These are phyloP conservation scores for Xyliphius kryptos DNA, from an alignment of 2,113 vertebrate species.

Conservation along the genomic window DNA sequence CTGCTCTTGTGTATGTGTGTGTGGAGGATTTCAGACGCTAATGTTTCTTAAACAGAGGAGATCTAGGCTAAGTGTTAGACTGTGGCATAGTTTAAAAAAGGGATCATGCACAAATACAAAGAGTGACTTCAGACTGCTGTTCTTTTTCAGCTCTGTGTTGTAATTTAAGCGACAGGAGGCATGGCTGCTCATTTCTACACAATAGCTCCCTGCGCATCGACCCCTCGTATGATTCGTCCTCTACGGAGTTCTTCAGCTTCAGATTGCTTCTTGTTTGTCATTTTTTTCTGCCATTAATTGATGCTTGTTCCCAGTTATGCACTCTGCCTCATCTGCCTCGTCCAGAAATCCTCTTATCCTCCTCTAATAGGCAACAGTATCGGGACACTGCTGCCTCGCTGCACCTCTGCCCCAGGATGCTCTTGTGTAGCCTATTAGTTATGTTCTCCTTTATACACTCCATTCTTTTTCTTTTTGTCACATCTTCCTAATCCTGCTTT, in stretches of 20 bases:
- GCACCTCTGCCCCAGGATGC: slow-evolving; percentile 62
- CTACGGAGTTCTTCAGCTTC: too few relatives aligned
- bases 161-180: slow-evolving; percentile 25
- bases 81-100: slow-evolving; percentile 48
- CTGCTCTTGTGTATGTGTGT: background rate
- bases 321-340: slow-evolving; percentile 57
- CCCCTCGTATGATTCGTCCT: slow-evolving; percentile 5
- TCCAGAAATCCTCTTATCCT: slow-evolving; percentile 71
- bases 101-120: slow-evolving; percentile 54
- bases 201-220: too few relatives aligned
- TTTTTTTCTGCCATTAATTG: slow-evolving; percentile 70
- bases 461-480: slow-evolving; percentile 39
- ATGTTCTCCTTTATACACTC: slow-evolving; percentile 54
- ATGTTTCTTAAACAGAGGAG: slow-evolving; percentile 41
- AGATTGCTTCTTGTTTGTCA: slow-evolving; percentile 63
- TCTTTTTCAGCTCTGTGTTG: slow-evolving; percentile 21
- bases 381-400: slow-evolving; percentile 64
- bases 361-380: slow-evolving; percentile 71
- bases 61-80: slow-evolving; percentile 64
- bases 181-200: slow-evolving; percentile 36
- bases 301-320: slow-evolving; percentile 59
- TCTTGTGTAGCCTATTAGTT: slow-evolving; percentile 67
- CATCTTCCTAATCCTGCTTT: slow-evolving; percentile 33
- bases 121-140: slow-evolving; percentile 41
- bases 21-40: background rate